Evolutionary conservation across 2,113 vertebrate species (phyloP), one percentile per base, ranked within the genome.

Genomic region (Brienomyrus longianalis): DNA sequence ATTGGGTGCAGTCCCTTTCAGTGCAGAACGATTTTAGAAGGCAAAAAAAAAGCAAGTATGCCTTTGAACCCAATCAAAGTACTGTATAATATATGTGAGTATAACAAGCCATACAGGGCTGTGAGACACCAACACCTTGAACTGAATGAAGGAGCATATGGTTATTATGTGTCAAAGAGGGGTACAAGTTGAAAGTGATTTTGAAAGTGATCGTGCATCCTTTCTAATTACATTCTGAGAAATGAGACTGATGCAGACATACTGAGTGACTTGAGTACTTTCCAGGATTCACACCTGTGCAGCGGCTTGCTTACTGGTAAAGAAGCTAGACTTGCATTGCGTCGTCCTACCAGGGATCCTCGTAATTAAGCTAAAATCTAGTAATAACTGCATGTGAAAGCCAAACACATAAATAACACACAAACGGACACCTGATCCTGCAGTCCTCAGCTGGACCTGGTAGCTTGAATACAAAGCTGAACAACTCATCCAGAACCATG

Each of bases 381-480:
- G 47, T 35, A 52, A 48, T 27, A 35, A 27, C 13, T 54, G 27
- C 3, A 31, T 1, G 15, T 35, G 47, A 86, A 86, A 51, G 50
- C 48, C 23, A 48, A 48, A n/a, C 7, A 48, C 19, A 11, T 83
- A 83, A 84, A 23, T 47, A 48, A n/a, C 80, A 45, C 10, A n/a
- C 48, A 83, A 35, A 89, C 15, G 6, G 35, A 45, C 88, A 87
- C 88, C 88, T 91, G 90, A 89, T 77, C 27, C 48, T 45, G 21
- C 11, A 74, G 83, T 89, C 83, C 45, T 39, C 51, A 83, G 88
- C 88, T 89, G 90, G 66, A 35, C 51, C 51, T 66, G 83, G 87
- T 87, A 89, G 89, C 45, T 77, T 89, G 83, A 89, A 84, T 90
- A 91, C 48, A 77, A 35, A 87, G 84, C 54, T 88, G 43, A 74